Conservation (phyloP, 2,888 invertebrate genomes). For the Eilema griseolum region DNA sequence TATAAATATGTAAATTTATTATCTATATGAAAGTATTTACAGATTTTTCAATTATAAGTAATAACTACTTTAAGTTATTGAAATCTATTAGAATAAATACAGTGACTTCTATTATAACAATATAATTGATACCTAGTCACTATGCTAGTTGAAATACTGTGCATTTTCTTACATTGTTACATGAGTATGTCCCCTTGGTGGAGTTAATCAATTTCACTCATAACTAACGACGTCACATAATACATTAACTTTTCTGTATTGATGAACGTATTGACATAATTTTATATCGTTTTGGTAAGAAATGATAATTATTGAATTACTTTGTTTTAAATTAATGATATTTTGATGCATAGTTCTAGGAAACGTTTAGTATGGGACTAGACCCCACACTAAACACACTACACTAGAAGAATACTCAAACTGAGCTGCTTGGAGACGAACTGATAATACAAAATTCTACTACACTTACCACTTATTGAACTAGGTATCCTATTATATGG, state of each 20-base stretch:
- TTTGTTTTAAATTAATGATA: neutral
- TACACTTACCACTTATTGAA: neutral
- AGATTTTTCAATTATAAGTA: neutral
- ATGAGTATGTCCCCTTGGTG: neutral
- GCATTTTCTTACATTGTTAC: neutral
- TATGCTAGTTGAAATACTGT: neutral
- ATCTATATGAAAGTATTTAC: neutral
- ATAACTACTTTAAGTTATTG: neutral
- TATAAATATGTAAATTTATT: neutral
- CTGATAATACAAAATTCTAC: neutral
- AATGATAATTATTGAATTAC: neutral
- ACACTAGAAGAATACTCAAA: neutral
- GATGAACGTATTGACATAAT: too few species aligned
- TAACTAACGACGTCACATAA: slow-evolving; percentile 1
- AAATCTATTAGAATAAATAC: too few species aligned
- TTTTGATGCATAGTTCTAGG: too few species aligned
- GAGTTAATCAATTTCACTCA: neutral
- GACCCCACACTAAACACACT: too few species aligned
- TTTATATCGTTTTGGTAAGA: neutral
- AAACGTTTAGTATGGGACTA: too few species aligned
- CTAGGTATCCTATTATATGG: neutral
- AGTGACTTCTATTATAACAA: too few species aligned
- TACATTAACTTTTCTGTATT: neutral
- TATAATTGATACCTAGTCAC: too few species aligned
- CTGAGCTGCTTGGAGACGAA: too few species aligned